Conservation (phyloP, 2,113 vertebrate species). For the Saccopteryx leptura region DNA sequence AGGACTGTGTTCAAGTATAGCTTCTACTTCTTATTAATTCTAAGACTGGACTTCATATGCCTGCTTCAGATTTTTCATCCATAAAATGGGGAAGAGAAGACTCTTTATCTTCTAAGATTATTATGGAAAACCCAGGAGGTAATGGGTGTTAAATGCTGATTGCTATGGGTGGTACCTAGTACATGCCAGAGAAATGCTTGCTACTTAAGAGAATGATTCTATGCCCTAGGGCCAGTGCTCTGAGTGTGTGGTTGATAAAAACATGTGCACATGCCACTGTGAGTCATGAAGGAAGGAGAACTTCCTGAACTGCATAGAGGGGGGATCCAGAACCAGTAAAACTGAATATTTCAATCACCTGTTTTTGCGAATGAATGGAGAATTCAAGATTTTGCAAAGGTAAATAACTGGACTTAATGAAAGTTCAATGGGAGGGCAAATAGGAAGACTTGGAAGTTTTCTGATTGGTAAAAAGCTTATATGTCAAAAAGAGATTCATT, state of each 20-base stretch:
- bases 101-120: neutral
- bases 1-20: neutral
- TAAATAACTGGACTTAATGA: neutral
- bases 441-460: neutral
- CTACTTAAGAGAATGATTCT: neutral
- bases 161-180: neutral
- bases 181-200: neutral
- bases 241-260: neutral
- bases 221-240: neutral
- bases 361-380: neutral
- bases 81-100: neutral
- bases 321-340: neutral
- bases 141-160: neutral
- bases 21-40: neutral
- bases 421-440: neutral
- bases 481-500: neutral
- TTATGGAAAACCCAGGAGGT: neutral
- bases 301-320: neutral
- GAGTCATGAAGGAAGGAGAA: neutral
- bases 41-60: neutral
- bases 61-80: neutral
- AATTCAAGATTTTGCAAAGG: neutral
- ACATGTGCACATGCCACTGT: fast-evolving
- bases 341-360: neutral
- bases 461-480: neutral